Conservation (phyloP, 2,113 vertebrate species). For the Pseudorhombus dupliciocellatus region DNA sequence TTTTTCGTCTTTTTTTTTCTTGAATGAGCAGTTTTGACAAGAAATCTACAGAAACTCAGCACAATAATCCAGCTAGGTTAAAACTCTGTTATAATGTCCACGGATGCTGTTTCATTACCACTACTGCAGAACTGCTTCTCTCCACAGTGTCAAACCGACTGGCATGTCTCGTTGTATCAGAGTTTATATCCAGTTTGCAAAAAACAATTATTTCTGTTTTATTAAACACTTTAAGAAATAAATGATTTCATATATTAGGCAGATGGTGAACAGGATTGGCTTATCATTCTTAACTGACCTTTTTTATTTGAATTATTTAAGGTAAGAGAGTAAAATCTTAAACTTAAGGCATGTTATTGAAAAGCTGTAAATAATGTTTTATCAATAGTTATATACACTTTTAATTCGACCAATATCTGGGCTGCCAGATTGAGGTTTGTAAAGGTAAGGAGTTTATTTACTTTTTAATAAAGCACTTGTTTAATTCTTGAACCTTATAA, state of each 20-base stretch:
- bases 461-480: too few species aligned
- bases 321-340: neutral
- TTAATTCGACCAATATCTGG: neutral
- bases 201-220: constrained; percentile 67
- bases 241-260: constrained; percentile 69
- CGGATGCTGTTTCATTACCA: constrained; percentile 59
- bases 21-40: constrained; percentile 28
- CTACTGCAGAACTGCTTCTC: constrained; percentile 58
- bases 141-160: constrained; percentile 58
- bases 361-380: neutral
- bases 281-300: neutral
- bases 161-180: constrained; percentile 74
- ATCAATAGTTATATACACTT: neutral
- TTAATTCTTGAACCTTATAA: too few species aligned
- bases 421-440: too few species aligned
- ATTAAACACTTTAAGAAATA: constrained; percentile 72
- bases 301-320: neutral
- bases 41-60: constrained; percentile 11
- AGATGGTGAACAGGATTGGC: constrained; percentile 17
- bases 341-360: neutral
- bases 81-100: constrained; percentile 46
- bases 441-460: too few species aligned
- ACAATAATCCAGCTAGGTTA: constrained; percentile 28
- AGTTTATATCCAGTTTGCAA: constrained; percentile 82
- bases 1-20: constrained; percentile 42